Evolutionary conservation across 2,888 invertebrate species (phyloP).

Genomic region (Rotaria sp.): DNA sequence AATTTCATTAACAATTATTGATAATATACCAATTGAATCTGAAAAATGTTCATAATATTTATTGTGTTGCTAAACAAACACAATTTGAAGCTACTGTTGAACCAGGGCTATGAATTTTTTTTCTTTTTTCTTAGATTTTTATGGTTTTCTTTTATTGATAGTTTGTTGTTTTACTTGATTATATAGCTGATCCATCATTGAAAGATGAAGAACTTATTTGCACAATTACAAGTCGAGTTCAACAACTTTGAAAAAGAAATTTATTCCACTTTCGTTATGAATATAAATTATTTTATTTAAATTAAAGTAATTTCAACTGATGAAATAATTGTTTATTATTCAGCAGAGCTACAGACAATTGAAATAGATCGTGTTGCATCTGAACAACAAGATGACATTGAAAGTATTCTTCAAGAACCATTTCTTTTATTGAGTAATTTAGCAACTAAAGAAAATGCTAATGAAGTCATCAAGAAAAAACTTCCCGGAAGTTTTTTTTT

Average conservation of each 20-base stretch:
- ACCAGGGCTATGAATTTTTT: not conserved
- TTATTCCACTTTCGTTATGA: no score
- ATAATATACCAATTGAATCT: constrained; percentile 21
- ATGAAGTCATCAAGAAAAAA: not conserved
- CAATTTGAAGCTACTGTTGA: not conserved
- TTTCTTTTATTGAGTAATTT: constrained; percentile 1
- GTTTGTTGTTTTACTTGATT: constrained; percentile 72
- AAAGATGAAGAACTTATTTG: constrained; percentile 86
- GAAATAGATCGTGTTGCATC: constrained; percentile 23
- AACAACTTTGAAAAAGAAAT: constrained; percentile 88
- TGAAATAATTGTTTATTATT: constrained; percentile 37
- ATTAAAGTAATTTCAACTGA: constrained; percentile 38
- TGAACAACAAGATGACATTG: constrained; percentile 29
- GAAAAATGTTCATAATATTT: constrained; percentile 35
- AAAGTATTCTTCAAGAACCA: constrained; percentile 33
- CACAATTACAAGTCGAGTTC: constrained; percentile 88
- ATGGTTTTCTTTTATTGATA: not conserved
- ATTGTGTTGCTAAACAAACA: not conserved
- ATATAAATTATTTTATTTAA: no score
- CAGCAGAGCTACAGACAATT: constrained; percentile 25
- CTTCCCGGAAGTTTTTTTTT: not conserved
- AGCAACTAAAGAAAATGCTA: not conserved
- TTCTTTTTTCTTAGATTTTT: no score
- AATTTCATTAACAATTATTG: not conserved
- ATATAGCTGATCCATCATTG: constrained; percentile 79